Percentiles rank a stretch among this genome's conserved stretches.
Conservation (phyloP, 2,797 vertebrate species). For the Siniperca obscura region DNA sequence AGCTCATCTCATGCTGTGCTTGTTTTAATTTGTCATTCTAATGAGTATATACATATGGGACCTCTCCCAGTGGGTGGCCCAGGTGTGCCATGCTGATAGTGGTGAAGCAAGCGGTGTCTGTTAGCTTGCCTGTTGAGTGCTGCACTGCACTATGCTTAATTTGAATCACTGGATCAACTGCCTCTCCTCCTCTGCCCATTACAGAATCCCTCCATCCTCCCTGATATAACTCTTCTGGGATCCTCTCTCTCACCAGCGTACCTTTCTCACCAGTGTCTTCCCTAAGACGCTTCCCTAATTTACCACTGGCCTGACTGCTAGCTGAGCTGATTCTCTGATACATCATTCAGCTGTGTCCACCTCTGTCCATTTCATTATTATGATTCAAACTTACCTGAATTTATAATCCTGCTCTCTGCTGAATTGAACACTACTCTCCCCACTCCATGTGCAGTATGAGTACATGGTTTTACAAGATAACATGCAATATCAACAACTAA, state of each 20-base stretch:
- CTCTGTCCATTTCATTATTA: conserved; percentile 54
- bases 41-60: conserved; percentile 65
- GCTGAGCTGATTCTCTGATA: conserved; percentile 27
- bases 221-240: conserved; percentile 57
- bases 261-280: conserved; percentile 31
- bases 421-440: conserved; percentile 15
- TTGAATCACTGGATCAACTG: conserved; percentile 64
- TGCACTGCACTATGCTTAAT: conserved; percentile 61
- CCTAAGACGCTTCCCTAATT: conserved; percentile 51
- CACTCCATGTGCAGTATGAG: not conserved
- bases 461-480: not conserved
- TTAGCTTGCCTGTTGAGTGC: conserved; percentile 65
- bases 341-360: conserved; percentile 50
- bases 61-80: conserved; percentile 44
- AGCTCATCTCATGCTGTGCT: conserved; percentile 63
- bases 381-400: conserved; percentile 48
- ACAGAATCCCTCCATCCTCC: conserved; percentile 46
- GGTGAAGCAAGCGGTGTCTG: conserved; percentile 46
- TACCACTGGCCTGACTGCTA: conserved; percentile 35
- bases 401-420: conserved; percentile 53
- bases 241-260: conserved; percentile 34
- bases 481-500: not conserved
- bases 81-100: conserved; percentile 15
- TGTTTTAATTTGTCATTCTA: conserved; percentile 75
- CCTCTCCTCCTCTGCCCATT: conserved; percentile 39